Base-by-base conservation (phyloP, 2,797 vertebrate species). In the Paratrypauchen microcephalus region DNA sequence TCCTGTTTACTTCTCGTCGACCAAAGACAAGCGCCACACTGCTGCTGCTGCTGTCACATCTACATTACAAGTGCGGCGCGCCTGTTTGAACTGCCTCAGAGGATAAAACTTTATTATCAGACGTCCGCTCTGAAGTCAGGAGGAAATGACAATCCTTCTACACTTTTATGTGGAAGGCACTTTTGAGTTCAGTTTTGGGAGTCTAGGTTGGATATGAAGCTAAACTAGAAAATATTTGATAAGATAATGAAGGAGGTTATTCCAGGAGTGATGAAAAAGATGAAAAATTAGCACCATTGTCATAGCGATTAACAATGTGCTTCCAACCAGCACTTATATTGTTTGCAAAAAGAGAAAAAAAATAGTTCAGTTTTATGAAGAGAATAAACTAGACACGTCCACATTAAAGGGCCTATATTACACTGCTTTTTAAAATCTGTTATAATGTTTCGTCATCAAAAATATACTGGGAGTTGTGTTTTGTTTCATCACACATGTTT, bases 1-100 rank as follows among this genome's bases (percentile, higher is more conserved):
- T 30, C 11, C 21, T 71, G 11, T 79, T 79, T 70, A 47, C 61
- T 54, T 58, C 0, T 66, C 24, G 5, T 69, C 32, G 21, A n/a
- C 30, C 9, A 9, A 52, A 72, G 66, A 74, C 71, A 65, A 26
- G 9, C 50, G 68, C n/a, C 21, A 59, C 26, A 64, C 71, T 57
- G 54, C 16, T 9, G 52, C 67, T 32, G 64, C 64, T 2, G 58
- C 69, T 65, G 58, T 73, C 75, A 72, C 61, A 57, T 60, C 63
- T 52, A 60, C 72, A 71, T 75, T 66, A 72, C 50, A 74, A 72
- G 71, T 39, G 68, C 2, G 39, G 73, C 6, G 50, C 56, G 69
- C 64, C 66, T 73, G 74, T 83, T 78, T 80, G 77, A 80, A 73
- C 56, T 71, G 69, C 80, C 55, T 59, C 54, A 59, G 74, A 81